Evolutionary conservation across 2,888 invertebrate species (phyloP).

Genomic region (Dascillus cervinus): DNA sequence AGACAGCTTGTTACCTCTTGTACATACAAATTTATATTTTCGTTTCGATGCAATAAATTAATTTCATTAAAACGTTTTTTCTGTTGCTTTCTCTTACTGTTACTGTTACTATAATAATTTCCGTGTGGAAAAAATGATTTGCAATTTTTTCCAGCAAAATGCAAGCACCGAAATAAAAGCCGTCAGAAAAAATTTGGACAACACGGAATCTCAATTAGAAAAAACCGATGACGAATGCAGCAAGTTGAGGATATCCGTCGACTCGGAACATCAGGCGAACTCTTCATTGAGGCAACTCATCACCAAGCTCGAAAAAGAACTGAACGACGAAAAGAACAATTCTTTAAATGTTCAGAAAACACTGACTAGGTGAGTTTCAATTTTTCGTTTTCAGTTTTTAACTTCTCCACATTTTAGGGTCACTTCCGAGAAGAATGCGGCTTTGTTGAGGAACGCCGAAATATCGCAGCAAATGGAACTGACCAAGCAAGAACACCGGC

Average conservation of each 20-base stretch:
- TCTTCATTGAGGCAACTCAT: slow-evolving; percentile 45
- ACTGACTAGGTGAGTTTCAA: slow-evolving; percentile 32
- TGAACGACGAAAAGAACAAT: slow-evolving; percentile 48
- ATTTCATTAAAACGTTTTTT: no score
- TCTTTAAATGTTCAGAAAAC: slow-evolving; percentile 41
- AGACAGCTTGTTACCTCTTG: no score
- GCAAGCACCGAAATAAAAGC: slow-evolving; percentile 36
- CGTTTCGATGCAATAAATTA: no score
- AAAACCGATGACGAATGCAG: slow-evolving; percentile 46
- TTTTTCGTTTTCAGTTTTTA: neutral
- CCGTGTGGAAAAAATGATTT: no score
- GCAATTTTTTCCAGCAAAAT: slow-evolving; percentile 27
- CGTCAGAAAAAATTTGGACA: slow-evolving; percentile 38
- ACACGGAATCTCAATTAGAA: slow-evolving; percentile 43
- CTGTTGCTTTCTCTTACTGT: no score
- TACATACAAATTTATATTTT: no score
- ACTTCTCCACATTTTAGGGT: slow-evolving; percentile 45
- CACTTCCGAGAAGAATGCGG: slow-evolving; percentile 67
- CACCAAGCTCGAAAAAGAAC: slow-evolving; percentile 45
- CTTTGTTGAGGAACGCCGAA: slow-evolving; percentile 69
- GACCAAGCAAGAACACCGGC: slow-evolving; percentile 63
- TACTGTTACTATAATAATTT: no score
- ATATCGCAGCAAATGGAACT: slow-evolving; percentile 75
- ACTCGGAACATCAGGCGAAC: slow-evolving; percentile 49
- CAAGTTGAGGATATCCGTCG: slow-evolving; percentile 45